Base-by-base conservation (phyloP, 1,140 invertebrate species). In the Euura saliciscinereae region DNA sequence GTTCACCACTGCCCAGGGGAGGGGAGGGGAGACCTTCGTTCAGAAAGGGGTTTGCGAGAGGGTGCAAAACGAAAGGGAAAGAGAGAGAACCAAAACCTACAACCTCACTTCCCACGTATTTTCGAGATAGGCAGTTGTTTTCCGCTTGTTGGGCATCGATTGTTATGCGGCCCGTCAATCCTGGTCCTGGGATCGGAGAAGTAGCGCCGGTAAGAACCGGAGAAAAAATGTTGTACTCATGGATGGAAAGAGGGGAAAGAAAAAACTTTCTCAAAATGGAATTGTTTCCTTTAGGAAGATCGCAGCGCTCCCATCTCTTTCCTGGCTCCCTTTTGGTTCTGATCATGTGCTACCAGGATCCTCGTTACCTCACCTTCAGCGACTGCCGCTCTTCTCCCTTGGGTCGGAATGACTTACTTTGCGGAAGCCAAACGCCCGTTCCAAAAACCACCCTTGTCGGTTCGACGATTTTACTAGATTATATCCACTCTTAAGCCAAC, bases 121-220 rank as follows among this genome's bases (percentile, higher is more conserved):
- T 59, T n/a, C 8, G 13, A n/a, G 51, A 11, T 59, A 59, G 51
- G 10, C 51, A 59, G 51, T 59, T 59, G 51, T 59, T 59, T 59
- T 4, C 8, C 10, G 51, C 51, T 59, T 59, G 51, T 59, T 59
- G 51, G 51, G 51, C 51, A 59, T 59, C 51, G 51, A 59, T 59
- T 59, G 51, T 59, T 8, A 59, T 59, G 51, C 51, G 51, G 51
- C 51, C 51, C 51, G 51, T 59, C 51, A 59, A 59, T 59, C 51
- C 51, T 59, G 51, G 10, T 59, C 51, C 51, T 6, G 51, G 51
- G 51, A n/a, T 59, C 51, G 13, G 51, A n/a, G 8, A n/a, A 59
- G 51, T 59, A 59, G 13, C 13, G 51, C 51, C 51, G 13, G 51
- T 59, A n/a, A 59, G 13, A 59, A n/a, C 51, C 51, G 8, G 28